Evolutionary conservation across 2,888 invertebrate species (phyloP), one percentile per base, ranked within the genome.

Genomic region (Pandemis heparana): DNA sequence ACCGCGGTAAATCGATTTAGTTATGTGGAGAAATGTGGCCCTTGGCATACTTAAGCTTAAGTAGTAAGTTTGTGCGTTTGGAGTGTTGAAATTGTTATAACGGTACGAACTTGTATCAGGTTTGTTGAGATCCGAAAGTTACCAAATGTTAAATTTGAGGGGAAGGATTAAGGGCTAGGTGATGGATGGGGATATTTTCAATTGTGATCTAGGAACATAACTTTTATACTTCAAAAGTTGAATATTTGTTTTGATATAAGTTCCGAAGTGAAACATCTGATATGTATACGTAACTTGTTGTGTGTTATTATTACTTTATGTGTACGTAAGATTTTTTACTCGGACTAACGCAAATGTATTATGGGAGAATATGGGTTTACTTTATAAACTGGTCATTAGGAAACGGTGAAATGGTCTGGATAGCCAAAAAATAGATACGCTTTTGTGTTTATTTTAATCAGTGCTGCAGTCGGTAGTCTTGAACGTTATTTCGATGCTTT

Each of bases 41-140:
- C 46, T 12, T 14, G 23, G 23, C 23, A 32, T 32, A 46, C 53
- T 18, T 53, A 16, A 3, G 9, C 53, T 16, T 53, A n/a, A 14
- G 18, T 53, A 53, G 53, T 53, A 18, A 9, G 18, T 39, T 39
- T 39, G 38, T 60, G 39, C 12, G 60, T 38, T 60, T 60, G 14
- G 14, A 14, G 32, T 70, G 64, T 53, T 38, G 32, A 62, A 70
- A 62, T 71, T 65, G 59, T 71, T 71, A 65, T 71, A n/a, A 5
- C n/a, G 56, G 56, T 23, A 43, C 38, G 23, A 65, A 46, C 12
- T 71, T 71, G 59, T 65, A 64, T 48, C 18, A 56, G 56, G 16
- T 18, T 38, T 32, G 16, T 23, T 46, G 56, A 23, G 10, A 51
- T 16, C 16, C n/a, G 16, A 23, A 56, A 56, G 56, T 56, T 56